phyloP scores from a whole-genome alignment of 2,888 invertebrate species.

The Cataglyphis livida region DNA sequence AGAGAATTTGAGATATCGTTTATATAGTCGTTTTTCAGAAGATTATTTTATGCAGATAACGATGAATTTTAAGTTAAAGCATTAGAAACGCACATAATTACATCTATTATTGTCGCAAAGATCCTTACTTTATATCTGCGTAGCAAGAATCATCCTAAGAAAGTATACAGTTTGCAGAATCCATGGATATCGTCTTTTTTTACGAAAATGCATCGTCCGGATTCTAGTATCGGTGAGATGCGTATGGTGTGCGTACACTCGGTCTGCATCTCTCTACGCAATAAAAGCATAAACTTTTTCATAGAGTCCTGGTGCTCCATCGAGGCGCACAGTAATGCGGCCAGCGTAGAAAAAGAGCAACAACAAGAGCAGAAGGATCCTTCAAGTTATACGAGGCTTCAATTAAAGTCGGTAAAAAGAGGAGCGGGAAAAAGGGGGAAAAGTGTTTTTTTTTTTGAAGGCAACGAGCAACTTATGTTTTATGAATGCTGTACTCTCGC shows the following conservation, averaged over 20 bases:
- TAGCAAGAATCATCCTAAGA: conserved; percentile 46
- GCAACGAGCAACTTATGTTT: conserved; percentile 73
- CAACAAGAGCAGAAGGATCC: conserved; percentile 64
- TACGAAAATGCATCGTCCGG: conserved; percentile 58
- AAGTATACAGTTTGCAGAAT: conserved; percentile 59
- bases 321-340: conserved; percentile 66
- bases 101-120: conserved; percentile 2
- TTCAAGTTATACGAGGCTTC: conserved; percentile 77
- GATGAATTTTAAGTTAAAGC: not conserved
- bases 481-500: conserved; percentile 62
- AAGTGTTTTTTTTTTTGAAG: conserved; percentile 72
- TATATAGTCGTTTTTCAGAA: not conserved
- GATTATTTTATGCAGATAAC: not conserved
- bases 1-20: not conserved
- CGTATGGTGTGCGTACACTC: conserved; percentile 41
- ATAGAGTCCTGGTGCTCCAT: conserved; percentile 70
- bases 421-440: conserved; percentile 53
- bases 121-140: conserved; percentile 17
- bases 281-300: conserved; percentile 81
- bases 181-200: conserved; percentile 67
- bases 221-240: conserved; percentile 11
- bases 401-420: conserved; percentile 80
- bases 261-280: conserved; percentile 67
- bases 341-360: conserved; percentile 42
- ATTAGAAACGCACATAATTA: not conserved